Evolutionary conservation across 2,888 invertebrate genomes (phyloP).

Genomic region (Steinernema hermaphroditum): DNA sequence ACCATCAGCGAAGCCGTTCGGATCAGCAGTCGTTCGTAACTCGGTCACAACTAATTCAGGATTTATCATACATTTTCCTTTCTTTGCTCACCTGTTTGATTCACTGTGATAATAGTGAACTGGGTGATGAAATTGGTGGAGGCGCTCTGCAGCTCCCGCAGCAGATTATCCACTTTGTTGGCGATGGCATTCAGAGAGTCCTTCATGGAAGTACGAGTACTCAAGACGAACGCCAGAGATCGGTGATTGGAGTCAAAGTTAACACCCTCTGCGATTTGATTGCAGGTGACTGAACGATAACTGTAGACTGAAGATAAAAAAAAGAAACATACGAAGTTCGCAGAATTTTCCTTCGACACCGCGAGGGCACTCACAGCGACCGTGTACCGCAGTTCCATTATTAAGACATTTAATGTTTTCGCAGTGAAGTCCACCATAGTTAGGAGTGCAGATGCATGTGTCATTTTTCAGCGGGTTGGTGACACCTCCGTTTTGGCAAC

Average conservation of each 20-base stretch:
- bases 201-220: conserved; percentile 50
- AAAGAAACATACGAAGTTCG: conserved; percentile 46
- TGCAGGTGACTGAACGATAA: conserved; percentile 48
- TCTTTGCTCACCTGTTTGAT: conserved; percentile 40
- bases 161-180: conserved; percentile 37
- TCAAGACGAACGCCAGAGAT: conserved; percentile 51
- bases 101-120: conserved; percentile 48
- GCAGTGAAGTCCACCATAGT: conserved; percentile 49
- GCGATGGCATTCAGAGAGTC: conserved; percentile 39
- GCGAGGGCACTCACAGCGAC: conserved; percentile 49
- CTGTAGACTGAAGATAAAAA: background rate
- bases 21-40: conserved; percentile 36
- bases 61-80: background rate
- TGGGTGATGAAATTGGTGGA: conserved; percentile 50
- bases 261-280: conserved; percentile 42
- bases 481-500: conserved; percentile 57
- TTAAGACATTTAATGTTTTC: conserved; percentile 51
- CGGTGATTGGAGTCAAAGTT: conserved; percentile 45
- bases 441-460: conserved; percentile 53
- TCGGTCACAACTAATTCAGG: conserved; percentile 35
- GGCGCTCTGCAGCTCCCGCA: conserved; percentile 46
- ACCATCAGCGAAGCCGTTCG: conserved; percentile 44
- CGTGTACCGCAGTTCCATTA: conserved; percentile 47
- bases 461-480: conserved; percentile 47
- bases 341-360: conserved; percentile 52